Evolutionary conservation across 2,888 invertebrate species (phyloP).

Genomic region (Sicus ferrugineus): DNA sequence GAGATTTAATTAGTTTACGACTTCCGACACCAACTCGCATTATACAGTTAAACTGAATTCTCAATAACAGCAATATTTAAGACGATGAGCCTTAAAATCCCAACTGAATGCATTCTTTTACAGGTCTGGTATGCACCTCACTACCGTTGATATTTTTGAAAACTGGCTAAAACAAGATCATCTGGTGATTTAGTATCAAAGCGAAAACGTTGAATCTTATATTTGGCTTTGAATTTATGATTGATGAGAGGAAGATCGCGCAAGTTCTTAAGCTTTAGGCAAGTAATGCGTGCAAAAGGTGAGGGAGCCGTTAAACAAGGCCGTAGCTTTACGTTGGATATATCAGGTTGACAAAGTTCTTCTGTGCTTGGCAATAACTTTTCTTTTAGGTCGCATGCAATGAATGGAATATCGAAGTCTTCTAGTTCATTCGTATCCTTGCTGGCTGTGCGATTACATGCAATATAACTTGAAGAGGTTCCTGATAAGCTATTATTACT

Average conservation of each 20-base stretch:
- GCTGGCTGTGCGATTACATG: slow-evolving; percentile 11
- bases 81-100: no score
- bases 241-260: slow-evolving; percentile 36
- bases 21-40: no score
- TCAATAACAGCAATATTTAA: no score
- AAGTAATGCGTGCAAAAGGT: slow-evolving; percentile 45
- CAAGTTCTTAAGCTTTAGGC: slow-evolving; percentile 42
- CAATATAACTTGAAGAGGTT: slow-evolving; percentile 21
- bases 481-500: slow-evolving; percentile 39
- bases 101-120: no score
- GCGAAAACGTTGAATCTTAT: slow-evolving; percentile 50
- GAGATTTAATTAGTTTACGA: no score
- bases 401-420: slow-evolving; percentile 49
- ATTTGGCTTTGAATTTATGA: slow-evolving; percentile 46
- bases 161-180: slow-evolving; percentile 52
- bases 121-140: background rate
- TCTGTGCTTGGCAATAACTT: slow-evolving; percentile 35
- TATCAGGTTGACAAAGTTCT: slow-evolving; percentile 45
- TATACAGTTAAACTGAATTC: no score
- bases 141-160: slow-evolving; percentile 50
- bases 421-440: background rate
- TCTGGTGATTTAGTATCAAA: slow-evolving; percentile 60
- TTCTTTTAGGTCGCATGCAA: slow-evolving; percentile 48
- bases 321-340: slow-evolving; percentile 31
- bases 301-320: slow-evolving; percentile 43